Conservation (phyloP, 2,797 vertebrate genomes). For the Graptemys geographica region DNA sequence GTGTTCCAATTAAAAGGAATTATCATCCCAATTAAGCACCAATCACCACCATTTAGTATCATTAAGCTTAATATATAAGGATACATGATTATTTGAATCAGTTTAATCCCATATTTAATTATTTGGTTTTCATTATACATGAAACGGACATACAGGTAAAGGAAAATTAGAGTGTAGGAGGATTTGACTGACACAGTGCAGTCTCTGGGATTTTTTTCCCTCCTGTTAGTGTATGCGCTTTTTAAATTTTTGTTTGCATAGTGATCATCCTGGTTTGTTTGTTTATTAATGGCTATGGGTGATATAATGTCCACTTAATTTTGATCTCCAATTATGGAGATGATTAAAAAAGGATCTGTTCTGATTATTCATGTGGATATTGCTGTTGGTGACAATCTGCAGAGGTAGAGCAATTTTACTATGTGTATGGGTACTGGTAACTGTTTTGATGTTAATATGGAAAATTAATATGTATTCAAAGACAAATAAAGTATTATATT, state of each 20-base stretch:
- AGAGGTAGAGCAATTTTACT: not conserved
- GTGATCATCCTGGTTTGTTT: not conserved
- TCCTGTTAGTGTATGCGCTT: not conserved
- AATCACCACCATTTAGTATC: not conserved
- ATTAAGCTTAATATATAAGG: not conserved
- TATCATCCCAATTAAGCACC: not conserved
- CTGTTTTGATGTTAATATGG: not conserved
- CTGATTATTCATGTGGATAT: not conserved
- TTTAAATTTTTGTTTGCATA: not conserved
- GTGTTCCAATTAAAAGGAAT: not conserved
- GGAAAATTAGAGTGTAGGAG: not conserved
- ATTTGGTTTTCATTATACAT: not conserved
- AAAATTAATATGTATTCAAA: not conserved
- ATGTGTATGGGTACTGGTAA: not conserved
- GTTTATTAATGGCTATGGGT: not conserved
- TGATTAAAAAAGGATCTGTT: not conserved
- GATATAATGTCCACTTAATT: not conserved
- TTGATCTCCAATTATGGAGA: not conserved
- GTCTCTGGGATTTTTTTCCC: not conserved
- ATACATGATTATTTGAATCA: not conserved
- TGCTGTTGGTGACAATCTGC: not conserved
- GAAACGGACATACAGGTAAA: not conserved
- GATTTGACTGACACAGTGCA: rapidly evolving
- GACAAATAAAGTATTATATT: not conserved
- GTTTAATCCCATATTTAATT: not conserved